Evolutionary conservation across 2,888 invertebrate genomes (phyloP), one percentile per base, ranked within the genome.

Genomic region (Micropterix aruncella): DNA sequence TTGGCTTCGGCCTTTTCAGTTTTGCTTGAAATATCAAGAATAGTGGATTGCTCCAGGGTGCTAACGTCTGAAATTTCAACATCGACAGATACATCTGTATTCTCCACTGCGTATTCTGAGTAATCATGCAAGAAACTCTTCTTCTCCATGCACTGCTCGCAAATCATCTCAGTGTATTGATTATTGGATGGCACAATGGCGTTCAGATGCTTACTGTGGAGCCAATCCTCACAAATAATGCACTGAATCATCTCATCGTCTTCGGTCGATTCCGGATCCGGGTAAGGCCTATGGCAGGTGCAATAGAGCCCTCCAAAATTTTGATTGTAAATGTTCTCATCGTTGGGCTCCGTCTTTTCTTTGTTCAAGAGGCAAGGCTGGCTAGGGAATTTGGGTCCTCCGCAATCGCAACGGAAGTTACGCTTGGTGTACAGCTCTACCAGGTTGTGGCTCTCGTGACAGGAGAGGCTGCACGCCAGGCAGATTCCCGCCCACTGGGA

Each of bases 171-270:
- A 43, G 77, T 73, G 58, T 80, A 88, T 39, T 75, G 73, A 18
- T 73, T 74, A 51, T 69, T 70, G 5, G 71, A 62, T 9, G 80
- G 73, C 40, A 75, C 67, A 42, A 66, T 61, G 2, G 74, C 66
- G 48, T 78, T 78, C 49, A 89, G 65, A 61, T 90, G 89, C 53
- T 81, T 63, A 18, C 83, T 75, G 68, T 99, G 99, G 55, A 82
- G 90, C 99, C 99, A 99, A 62, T 99, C 97, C 61, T 99, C 99
- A 62, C 99, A 99, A 44, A 95, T 69, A 39, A 88, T 74, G 58
- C 99, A 99, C 59, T 99, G 97, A 41, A 95, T 79, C 96, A 97
- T 97, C 54, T 89, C 86, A 65, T 94, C 94, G 44, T 84, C 83
- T 36, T 75, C 64, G 3, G 75, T 71, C 57, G 81, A 79, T 7